phyloP scores from a whole-genome alignment of 2,888 invertebrate species.

The Malacosoma neustria region DNA sequence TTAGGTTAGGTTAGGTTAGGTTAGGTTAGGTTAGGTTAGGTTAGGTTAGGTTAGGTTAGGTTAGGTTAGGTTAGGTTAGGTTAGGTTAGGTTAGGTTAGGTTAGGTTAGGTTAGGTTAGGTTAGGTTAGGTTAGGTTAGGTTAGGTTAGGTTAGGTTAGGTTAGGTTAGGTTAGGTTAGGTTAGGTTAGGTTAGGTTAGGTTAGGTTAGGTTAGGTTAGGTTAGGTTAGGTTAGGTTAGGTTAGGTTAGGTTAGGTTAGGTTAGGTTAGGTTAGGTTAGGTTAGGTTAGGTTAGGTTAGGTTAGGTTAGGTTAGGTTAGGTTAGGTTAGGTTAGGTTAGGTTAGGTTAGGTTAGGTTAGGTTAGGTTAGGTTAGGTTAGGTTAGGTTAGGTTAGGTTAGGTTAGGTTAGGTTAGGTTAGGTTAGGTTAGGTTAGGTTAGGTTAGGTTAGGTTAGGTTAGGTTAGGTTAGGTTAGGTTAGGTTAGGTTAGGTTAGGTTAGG shows the following conservation, averaged over 20 bases:
- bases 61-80: slow-evolving; percentile 1
- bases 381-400: slow-evolving; percentile 1
- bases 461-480: slow-evolving; percentile 1
- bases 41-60: slow-evolving; percentile 1
- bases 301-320: slow-evolving; percentile 1
- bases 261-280: slow-evolving; percentile 1
- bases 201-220: slow-evolving; percentile 1
- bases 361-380: slow-evolving; percentile 1
- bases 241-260: slow-evolving; percentile 1
- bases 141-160: slow-evolving; percentile 1
- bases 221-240: slow-evolving; percentile 1
- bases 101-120: slow-evolving; percentile 1
- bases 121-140: slow-evolving; percentile 1
- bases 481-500: slow-evolving; percentile 1
- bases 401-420: slow-evolving; percentile 1
- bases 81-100: slow-evolving; percentile 1
- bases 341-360: slow-evolving; percentile 1
- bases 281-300: slow-evolving; percentile 1
- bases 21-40: slow-evolving; percentile 1
- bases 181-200: slow-evolving; percentile 1
- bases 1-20: slow-evolving; percentile 1
- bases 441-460: slow-evolving; percentile 1
- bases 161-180: slow-evolving; percentile 1
- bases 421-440: slow-evolving; percentile 1
- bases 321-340: slow-evolving; percentile 1